Percentiles rank a stretch among this genome's conserved stretches.
Evolutionary conservation across 2,113 vertebrate genomes (phyloP).

Genomic region (Variabilichromis moorii): DNA sequence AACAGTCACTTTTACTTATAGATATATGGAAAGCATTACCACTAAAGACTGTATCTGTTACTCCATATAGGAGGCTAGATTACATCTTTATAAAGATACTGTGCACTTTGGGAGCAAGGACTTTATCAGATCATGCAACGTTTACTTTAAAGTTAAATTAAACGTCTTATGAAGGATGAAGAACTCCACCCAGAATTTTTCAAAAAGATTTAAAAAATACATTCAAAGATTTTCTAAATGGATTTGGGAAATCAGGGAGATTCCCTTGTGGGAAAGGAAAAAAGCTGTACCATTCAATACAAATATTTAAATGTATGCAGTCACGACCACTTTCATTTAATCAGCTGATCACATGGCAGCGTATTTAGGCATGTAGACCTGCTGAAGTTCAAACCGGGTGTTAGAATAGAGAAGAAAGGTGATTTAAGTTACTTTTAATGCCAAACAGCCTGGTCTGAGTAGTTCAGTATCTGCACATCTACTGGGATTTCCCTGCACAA

Average conservation of each 20-base stretch:
- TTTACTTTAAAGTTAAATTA: background rate
- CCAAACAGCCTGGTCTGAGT: background rate
- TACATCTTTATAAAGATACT: background rate
- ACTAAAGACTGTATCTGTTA: background rate
- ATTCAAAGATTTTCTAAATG: background rate
- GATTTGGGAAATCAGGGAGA: background rate
- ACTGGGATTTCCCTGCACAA: background rate
- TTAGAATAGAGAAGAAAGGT: background rate
- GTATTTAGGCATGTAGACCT: background rate
- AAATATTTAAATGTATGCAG: background rate
- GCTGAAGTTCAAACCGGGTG: background rate
- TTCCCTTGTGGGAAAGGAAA: background rate
- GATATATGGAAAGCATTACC: background rate
- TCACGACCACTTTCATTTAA: background rate
- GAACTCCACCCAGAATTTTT: background rate
- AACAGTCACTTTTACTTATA: background rate
- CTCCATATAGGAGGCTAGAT: background rate
- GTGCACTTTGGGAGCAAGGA: background rate
- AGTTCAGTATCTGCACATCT: background rate
- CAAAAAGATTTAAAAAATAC: background rate
- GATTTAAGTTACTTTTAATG: background rate
- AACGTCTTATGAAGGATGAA: background rate
- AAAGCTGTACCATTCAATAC: background rate
- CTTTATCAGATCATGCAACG: background rate
- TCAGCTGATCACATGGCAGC: background rate